Evolutionary conservation across 1,140 invertebrate genomes (phyloP).

Genomic region (Conus ventricosus): DNA sequence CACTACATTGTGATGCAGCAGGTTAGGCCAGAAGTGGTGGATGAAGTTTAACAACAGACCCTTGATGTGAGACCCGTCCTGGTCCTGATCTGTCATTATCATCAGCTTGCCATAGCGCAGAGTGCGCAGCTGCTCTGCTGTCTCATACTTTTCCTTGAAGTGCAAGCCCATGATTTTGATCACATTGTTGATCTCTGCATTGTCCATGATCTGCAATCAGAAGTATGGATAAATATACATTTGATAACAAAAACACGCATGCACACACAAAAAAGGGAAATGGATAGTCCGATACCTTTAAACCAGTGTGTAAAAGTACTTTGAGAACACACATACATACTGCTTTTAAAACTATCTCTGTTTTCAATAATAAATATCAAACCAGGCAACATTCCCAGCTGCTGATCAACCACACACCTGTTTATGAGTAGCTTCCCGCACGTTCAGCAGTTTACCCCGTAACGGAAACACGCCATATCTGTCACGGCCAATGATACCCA

Average conservation of each 20-base stretch:
- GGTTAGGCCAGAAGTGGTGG: conserved; percentile 97
- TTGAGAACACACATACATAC: no score
- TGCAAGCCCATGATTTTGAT: conserved; percentile 96
- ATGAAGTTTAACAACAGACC: conserved; percentile 99
- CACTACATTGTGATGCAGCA: conserved; percentile 92
- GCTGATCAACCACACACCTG: conserved; percentile 77
- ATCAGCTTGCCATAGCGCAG: conserved; percentile 92
- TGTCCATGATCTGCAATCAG: conserved; percentile 88
- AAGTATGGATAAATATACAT: no score
- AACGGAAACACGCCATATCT: conserved; percentile 98
- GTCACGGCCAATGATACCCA: conserved; percentile 96
- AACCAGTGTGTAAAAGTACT: no score
- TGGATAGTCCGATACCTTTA: no score
- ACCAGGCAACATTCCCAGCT: no score
- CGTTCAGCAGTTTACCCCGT: conserved; percentile 98
- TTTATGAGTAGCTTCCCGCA: conserved; percentile 97
- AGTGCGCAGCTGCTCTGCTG: conserved; percentile 90
- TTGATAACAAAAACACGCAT: no score
- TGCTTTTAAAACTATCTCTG: no score
- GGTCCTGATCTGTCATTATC: conserved; percentile 99
- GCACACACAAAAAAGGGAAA: no score
- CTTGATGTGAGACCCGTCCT: conserved; percentile 99
- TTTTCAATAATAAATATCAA: no score
- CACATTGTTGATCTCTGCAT: conserved; percentile 98
- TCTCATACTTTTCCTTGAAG: conserved; percentile 97